Evolutionary conservation across 2,797 vertebrate species (phyloP).

Genomic region (Pipistrellus pipistrellus): DNA sequence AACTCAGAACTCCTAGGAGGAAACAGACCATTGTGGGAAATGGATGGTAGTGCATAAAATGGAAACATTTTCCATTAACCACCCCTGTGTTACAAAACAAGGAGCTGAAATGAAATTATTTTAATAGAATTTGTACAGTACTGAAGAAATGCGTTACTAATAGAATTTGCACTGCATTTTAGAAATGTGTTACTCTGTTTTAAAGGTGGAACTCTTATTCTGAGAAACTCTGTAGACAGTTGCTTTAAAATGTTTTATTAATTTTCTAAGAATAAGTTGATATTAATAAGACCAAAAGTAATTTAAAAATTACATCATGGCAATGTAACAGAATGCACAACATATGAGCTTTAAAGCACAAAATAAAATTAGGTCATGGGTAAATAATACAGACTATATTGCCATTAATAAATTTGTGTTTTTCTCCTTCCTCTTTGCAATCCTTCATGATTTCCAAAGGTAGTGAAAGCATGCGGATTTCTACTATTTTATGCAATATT

Average conservation of each 20-base stretch:
- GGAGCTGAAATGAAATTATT: not conserved
- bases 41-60: not conserved
- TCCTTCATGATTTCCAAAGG: not conserved
- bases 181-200: slow-evolving; percentile 27
- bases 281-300: slow-evolving; percentile 16
- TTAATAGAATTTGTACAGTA: not conserved
- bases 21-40: not conserved
- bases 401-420: not conserved
- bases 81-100: not conserved
- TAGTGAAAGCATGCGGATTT: not conserved
- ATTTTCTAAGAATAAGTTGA: slow-evolving; percentile 45
- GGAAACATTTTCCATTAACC: not conserved
- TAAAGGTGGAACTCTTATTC: slow-evolving; percentile 31
- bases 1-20: not conserved
- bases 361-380: slow-evolving; percentile 33
- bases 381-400: not conserved
- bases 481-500: slow-evolving; percentile 1
- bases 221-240: not conserved
- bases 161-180: slow-evolving; percentile 18
- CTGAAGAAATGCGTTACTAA: slow-evolving; percentile 43
- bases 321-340: slow-evolving; percentile 15
- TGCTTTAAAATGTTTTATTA: slow-evolving; percentile 50
- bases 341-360: slow-evolving; percentile 15
- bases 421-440: not conserved
- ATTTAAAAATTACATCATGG: slow-evolving; percentile 16